A percentile compares a stretch with the other conserved stretches of the same genome.
These are phyloP conservation scores for Drosophila varians DNA, from an alignment of 1,140 invertebrate species.

Conservation along the genomic window DNA sequence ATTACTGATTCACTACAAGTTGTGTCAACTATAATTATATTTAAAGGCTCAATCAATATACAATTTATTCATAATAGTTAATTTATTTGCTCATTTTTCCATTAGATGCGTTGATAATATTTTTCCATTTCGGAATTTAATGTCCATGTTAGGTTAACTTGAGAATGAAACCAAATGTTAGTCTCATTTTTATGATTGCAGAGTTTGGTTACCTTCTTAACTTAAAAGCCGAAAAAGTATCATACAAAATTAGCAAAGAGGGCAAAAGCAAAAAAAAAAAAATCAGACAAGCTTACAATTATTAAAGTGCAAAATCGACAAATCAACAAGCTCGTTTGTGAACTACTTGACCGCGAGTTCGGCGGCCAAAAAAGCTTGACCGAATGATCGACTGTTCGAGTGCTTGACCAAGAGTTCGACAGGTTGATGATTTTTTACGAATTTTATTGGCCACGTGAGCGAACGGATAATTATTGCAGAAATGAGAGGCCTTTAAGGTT, in stretches of 20 bases:
- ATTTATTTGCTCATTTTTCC: neutral
- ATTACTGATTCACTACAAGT: neutral
- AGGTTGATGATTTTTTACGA: constrained; percentile 3
- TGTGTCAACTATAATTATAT: neutral
- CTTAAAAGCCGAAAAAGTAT: neutral
- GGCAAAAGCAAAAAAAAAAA: constrained; percentile 6
- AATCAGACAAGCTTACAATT: constrained; percentile 50
- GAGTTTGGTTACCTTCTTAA: neutral
- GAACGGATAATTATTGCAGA: constrained; percentile 12
- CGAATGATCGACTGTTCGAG: constrained; percentile 8
- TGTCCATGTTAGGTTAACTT: neutral
- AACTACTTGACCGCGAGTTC: constrained; percentile 23
- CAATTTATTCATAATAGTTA: neutral
- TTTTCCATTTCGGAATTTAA: neutral
- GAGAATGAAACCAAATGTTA: too few species aligned
- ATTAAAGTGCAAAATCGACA: constrained; percentile 62
- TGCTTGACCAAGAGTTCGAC: constrained; percentile 11
- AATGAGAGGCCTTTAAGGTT: constrained; percentile 5
- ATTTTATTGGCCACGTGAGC: constrained; percentile 38
- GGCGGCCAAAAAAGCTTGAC: constrained; percentile 21
- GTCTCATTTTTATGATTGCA: too few species aligned
- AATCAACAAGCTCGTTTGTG: constrained; percentile 35
- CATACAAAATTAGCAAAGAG: constrained; percentile 22
- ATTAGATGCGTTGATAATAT: neutral
- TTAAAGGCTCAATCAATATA: neutral